A percentile compares a stretch with the other conserved stretches of the same genome.
These are phyloP conservation scores for Turnix velox DNA, from an alignment of 2,113 vertebrate genomes.

Conservation along the genomic window DNA sequence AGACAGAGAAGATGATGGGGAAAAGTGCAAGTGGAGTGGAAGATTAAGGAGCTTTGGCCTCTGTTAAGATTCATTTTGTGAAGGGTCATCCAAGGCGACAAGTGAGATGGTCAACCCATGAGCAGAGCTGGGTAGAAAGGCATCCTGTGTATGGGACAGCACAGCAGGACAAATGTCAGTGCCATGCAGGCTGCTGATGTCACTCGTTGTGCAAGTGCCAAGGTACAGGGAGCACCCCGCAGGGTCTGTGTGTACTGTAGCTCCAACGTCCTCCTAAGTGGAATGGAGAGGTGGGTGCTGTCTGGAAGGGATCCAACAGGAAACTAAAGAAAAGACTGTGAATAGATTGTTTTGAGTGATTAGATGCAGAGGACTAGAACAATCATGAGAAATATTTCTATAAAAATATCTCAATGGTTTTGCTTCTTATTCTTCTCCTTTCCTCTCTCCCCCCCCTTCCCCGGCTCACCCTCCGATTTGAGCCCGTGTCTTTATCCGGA, in stretches of 20 bases:
- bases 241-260: accelerated
- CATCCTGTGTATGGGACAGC: accelerated
- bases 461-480: too few species aligned
- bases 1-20: not conserved
- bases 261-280: accelerated
- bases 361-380: not conserved
- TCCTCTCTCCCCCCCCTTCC: not conserved
- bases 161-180: not conserved
- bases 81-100: not conserved
- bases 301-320: not conserved
- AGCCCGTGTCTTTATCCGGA: not conserved
- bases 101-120: not conserved
- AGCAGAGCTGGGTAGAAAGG: not conserved
- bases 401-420: not conserved
- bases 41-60: not conserved
- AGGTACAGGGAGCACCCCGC: not conserved
- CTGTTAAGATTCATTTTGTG: not conserved
- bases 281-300: not conserved
- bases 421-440: not conserved
- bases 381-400: not conserved
- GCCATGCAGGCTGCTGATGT: not conserved
- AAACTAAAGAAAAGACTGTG: not conserved
- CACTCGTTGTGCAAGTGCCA: accelerated
- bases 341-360: not conserved
- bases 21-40: not conserved